Evolutionary conservation across 2,888 invertebrate genomes (phyloP).

Genomic region (Nemotelus nigrinus): DNA sequence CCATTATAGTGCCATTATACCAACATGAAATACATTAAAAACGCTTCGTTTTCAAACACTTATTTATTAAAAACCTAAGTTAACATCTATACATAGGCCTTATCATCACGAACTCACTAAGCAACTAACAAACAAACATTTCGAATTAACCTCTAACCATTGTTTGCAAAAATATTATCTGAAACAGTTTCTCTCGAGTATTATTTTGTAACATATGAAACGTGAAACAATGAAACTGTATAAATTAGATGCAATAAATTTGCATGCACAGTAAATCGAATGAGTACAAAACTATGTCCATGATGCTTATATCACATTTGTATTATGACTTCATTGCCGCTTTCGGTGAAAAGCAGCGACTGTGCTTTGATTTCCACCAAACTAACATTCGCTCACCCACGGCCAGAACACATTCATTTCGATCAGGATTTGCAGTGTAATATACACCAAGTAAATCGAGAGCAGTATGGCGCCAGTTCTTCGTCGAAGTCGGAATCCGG

Average conservation of each 20-base stretch:
- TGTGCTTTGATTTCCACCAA: not conserved
- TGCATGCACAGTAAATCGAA: slow-evolving; percentile 18
- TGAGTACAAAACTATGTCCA: slow-evolving; percentile 37
- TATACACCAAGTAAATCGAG: slow-evolving; percentile 74
- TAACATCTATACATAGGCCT: slow-evolving; percentile 27
- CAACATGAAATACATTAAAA: no score
- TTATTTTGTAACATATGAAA: slow-evolving; percentile 18
- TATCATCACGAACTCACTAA: slow-evolving; percentile 28
- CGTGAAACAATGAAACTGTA: not conserved
- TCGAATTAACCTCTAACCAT: slow-evolving; percentile 14
- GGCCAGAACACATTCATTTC: slow-evolving; percentile 79
- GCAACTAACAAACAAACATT: not conserved
- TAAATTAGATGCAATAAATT: slow-evolving; percentile 29
- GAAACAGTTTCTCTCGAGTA: slow-evolving; percentile 24
- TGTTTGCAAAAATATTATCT: not conserved
- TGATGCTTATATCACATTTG: slow-evolving; percentile 39
- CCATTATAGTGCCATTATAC: no score
- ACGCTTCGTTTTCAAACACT: no score
- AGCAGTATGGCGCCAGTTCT: slow-evolving; percentile 75
- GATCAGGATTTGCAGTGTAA: slow-evolving; percentile 79
- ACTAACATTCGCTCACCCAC: slow-evolving; percentile 25
- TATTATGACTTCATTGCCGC: not conserved
- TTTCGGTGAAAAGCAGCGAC: not conserved
- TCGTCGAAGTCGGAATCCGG: slow-evolving; percentile 76
- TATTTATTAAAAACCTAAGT: not conserved